phyloP scores from a whole-genome alignment of 2,113 vertebrate genomes.

The Corvus hawaiiensis region DNA sequence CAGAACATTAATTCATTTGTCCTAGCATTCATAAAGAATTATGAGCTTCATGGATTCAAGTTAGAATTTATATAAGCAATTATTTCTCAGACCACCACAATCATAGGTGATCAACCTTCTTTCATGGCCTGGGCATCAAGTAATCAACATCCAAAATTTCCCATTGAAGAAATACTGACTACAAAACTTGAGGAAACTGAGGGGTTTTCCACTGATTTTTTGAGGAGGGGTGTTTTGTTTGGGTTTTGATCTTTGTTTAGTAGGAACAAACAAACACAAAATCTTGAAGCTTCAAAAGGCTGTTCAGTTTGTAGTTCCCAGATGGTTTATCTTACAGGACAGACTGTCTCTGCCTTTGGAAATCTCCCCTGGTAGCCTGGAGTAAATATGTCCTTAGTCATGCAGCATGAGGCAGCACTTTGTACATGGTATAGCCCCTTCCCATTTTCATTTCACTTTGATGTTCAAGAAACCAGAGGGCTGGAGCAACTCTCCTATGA shows the following conservation, averaged over 20 bases:
- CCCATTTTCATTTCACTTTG: background rate
- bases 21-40: background rate
- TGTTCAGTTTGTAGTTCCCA: background rate
- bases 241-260: background rate
- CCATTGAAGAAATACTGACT: background rate
- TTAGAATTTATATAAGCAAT: background rate
- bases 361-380: background rate
- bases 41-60: background rate
- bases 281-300: background rate
- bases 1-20: background rate
- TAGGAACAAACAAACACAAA: background rate
- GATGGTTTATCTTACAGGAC: background rate
- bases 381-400: background rate
- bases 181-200: background rate
- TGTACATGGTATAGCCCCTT: background rate
- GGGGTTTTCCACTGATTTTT: background rate
- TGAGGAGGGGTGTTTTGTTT: rapidly evolving
- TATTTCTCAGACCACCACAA: background rate
- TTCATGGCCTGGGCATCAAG: background rate
- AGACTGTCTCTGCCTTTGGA: background rate
- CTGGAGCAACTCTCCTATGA: background rate
- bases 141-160: background rate
- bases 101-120: background rate
- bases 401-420: background rate
- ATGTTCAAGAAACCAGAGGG: background rate